These are phyloP conservation scores for Neodontobutis hainanensis DNA, from an alignment of 2,113 vertebrate species.

Conservation along the genomic window DNA sequence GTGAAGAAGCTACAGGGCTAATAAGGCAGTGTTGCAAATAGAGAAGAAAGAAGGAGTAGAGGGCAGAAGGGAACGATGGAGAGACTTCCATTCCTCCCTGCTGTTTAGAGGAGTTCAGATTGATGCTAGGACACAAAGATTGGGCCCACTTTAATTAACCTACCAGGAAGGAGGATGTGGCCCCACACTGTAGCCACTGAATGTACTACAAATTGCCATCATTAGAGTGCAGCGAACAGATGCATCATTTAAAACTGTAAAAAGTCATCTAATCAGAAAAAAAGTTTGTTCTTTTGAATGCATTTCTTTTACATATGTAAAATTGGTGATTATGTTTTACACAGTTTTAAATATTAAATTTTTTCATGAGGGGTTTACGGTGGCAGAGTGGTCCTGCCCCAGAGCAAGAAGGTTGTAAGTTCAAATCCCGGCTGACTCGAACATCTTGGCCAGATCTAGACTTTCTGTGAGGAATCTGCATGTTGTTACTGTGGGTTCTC, in stretches of 20 bases:
- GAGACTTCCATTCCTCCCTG: conserved; percentile 52
- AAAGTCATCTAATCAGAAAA: neutral
- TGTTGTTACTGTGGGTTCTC: too few relatives aligned
- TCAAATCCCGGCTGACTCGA: too few relatives aligned
- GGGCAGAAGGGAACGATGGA: conserved; percentile 42
- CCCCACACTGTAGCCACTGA: conserved; percentile 4
- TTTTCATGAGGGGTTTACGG: too few relatives aligned
- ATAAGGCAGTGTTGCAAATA: conserved; percentile 61
- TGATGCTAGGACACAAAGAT: conserved; percentile 43
- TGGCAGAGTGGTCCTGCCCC: conserved; percentile 13
- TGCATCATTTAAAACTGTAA: conserved; percentile 7
- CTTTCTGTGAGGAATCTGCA: too few relatives aligned
- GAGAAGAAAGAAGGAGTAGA: conserved; percentile 47
- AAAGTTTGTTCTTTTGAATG: conserved; percentile 10
- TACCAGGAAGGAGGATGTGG: conserved; percentile 9
- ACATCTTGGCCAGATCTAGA: too few relatives aligned
- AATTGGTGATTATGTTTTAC: neutral
- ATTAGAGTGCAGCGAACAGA: conserved; percentile 27
- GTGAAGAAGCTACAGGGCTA: conserved; percentile 59
- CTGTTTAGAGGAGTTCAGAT: conserved; percentile 49
- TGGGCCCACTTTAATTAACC: conserved; percentile 50
- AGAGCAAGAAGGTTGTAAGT: conserved; percentile 2
- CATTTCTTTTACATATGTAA: neutral
- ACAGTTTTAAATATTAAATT: too few relatives aligned
- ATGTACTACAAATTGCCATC: conserved; percentile 25